phyloP scores from a whole-genome alignment of 2,797 vertebrate genomes.

The Pseudocheirus occidentalis region DNA sequence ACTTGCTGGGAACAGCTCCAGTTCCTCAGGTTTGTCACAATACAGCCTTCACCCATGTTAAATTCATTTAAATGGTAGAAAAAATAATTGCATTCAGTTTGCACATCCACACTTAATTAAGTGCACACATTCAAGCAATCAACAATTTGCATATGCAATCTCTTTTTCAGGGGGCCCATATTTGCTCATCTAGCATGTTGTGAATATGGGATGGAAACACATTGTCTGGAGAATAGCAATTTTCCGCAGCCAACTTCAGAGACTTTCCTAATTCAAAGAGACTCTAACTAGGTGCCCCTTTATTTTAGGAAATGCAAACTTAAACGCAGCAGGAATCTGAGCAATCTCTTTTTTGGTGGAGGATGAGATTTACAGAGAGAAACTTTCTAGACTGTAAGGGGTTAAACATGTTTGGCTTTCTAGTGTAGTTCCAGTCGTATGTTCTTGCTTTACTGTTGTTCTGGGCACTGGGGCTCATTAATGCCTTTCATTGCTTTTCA shows the following conservation, averaged over 20 bases:
- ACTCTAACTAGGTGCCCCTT: constrained; percentile 24
- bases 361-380: constrained; percentile 51
- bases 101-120: constrained; percentile 10
- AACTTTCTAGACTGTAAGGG: constrained; percentile 57
- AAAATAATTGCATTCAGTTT: constrained; percentile 14
- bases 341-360: constrained; percentile 37
- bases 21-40: neutral
- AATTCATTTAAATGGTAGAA: constrained; percentile 23
- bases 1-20: neutral
- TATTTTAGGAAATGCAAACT: constrained; percentile 36
- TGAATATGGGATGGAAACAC: constrained; percentile 46
- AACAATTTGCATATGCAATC: constrained; percentile 3
- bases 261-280: constrained; percentile 15
- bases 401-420: constrained; percentile 68
- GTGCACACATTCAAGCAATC: constrained; percentile 42
- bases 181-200: constrained; percentile 55
- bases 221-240: constrained; percentile 17
- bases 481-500: constrained; percentile 68
- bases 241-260: constrained; percentile 42
- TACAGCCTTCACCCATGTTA: neutral
- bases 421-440: constrained; percentile 59
- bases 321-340: constrained; percentile 26
- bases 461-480: constrained; percentile 62
- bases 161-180: constrained; percentile 31
- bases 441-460: constrained; percentile 53